Percentiles rank a stretch among this genome's conserved stretches.
Evolutionary conservation across 2,113 vertebrate species (phyloP).

Genomic region (Ophthalmolycus amberensis): DNA sequence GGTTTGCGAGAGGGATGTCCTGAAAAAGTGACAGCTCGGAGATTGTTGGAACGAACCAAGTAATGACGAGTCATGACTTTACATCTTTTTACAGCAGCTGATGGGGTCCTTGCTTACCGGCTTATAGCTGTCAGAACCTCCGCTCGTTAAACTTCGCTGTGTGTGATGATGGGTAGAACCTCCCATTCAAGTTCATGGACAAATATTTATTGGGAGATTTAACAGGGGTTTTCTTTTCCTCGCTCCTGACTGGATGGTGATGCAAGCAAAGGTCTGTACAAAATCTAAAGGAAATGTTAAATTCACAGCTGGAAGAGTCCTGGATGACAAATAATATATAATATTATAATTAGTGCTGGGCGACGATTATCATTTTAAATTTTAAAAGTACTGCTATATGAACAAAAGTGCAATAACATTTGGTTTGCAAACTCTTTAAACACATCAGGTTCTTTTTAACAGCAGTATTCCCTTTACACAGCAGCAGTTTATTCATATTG

Average conservation of each 20-base stretch:
- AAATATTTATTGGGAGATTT: background rate
- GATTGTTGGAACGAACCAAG: background rate
- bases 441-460: too few relatives aligned
- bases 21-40: conserved; percentile 18
- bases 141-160: background rate
- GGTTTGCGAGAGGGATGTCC: background rate
- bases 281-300: conserved; percentile 1
- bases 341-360: too few relatives aligned
- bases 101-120: background rate
- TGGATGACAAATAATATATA: background rate
- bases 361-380: too few relatives aligned
- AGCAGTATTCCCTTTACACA: too few relatives aligned
- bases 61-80: background rate
- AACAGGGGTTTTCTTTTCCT: background rate
- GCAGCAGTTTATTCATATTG: too few relatives aligned
- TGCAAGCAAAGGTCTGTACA: conserved; percentile 8
- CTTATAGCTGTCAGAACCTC: background rate
- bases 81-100: background rate
- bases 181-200: background rate
- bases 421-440: too few relatives aligned
- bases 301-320: background rate
- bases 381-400: too few relatives aligned
- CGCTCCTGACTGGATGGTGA: background rate
- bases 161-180: background rate
- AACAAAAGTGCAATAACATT: too few relatives aligned